These are phyloP conservation scores for Takifugu ocellatus DNA, from an alignment of 2,797 vertebrate genomes.

Conservation along the genomic window DNA sequence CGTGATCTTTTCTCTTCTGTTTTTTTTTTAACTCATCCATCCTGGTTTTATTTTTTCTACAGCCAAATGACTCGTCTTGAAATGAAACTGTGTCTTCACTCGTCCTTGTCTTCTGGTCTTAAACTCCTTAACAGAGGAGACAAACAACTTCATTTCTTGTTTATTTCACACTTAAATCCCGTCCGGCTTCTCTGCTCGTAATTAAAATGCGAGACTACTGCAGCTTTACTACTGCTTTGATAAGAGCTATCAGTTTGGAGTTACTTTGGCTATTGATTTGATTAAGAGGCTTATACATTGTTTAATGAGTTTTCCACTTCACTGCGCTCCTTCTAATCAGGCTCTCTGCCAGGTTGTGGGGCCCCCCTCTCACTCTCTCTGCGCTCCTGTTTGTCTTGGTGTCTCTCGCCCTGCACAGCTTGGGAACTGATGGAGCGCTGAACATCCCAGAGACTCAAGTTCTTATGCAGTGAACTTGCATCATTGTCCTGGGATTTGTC, in stretches of 20 bases:
- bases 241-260: constrained; percentile 68
- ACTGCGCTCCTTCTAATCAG: constrained; percentile 87
- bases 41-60: background rate
- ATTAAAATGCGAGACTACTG: constrained; percentile 59
- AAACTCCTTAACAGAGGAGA: constrained; percentile 23
- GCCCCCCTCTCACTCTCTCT: constrained; percentile 75
- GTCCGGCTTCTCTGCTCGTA: constrained; percentile 23
- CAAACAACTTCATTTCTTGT: constrained; percentile 40
- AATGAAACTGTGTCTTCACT: background rate
- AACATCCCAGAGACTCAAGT: background rate
- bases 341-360: constrained; percentile 56
- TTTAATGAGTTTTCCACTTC: constrained; percentile 95
- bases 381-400: constrained; percentile 50
- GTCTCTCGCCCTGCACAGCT: constrained; percentile 9
- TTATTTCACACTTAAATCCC: constrained; percentile 28
- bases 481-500: background rate
- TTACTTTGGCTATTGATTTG: constrained; percentile 84
- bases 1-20: background rate
- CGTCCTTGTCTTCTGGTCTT: background rate
- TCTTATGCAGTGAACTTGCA: background rate
- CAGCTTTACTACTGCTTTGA: constrained; percentile 55
- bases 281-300: constrained; percentile 92
- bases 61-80: background rate
- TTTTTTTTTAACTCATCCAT: background rate
- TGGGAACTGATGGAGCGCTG: background rate